Evolutionary conservation across 2,888 invertebrate genomes (phyloP), one percentile per base, ranked within the genome.

Genomic region (Cenopis cana): DNA sequence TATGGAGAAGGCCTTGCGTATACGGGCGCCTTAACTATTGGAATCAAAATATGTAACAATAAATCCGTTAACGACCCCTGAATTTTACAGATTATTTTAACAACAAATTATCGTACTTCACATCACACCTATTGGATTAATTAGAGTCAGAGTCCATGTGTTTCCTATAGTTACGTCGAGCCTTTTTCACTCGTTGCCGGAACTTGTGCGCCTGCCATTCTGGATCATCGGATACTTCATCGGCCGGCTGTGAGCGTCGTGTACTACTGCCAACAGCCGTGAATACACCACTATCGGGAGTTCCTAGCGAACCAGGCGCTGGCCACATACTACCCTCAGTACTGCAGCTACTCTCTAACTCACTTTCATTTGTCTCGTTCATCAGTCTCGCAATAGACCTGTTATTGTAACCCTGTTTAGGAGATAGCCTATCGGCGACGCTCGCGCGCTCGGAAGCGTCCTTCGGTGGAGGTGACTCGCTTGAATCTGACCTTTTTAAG

Each of bases 131-230:
- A n/a, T 46, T 6, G 46, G 60, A 68, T 91, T 87, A 92, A 84
- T 95, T 95, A 59, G 95, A 95, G 82, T 96, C 96, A 0, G 95
- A 95, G 75, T 95, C 95, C 85, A 95, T 94, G 78, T 95, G 95
- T 83, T 93, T 95, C 78, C 95, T 93, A 83, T 95, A 95, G 83
- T 95, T 95, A 72, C 95, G 89, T 8, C 95, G 91, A 0, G 95
- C 94, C 77, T 95, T 94, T 81, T 95, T 95, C 50, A 95, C 93
- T 54, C 95, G 92, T 74, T 95, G 95, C 66, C 94, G 87, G 77
- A 94, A 94, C 76, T 94, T 94, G 57, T 93, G 82, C 9, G 93
- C 91, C 73, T 92, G 93, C 78, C 91, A 94, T 50, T 95, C 94
- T 0, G 88, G 88, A 57, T 93, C 93, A 65, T 91, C 92, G 0